Conservation (phyloP, 2,797 vertebrate genomes). For the Dryobates pubescens region DNA sequence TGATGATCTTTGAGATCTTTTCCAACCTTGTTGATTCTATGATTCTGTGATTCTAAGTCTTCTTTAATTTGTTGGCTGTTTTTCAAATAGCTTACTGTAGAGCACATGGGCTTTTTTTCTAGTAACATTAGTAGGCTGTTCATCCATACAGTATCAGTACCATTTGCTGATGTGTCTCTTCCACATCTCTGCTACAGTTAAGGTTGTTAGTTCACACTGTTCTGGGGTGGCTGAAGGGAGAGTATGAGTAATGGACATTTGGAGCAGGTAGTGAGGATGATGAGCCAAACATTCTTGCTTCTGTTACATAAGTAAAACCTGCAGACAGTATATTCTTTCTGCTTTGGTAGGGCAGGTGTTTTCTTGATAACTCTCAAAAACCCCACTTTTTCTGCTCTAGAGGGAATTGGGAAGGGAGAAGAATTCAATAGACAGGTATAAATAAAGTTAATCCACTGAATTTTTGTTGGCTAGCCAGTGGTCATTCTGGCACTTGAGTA, state of each 20-base stretch:
- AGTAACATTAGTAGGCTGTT: not conserved
- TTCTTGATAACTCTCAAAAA: not conserved
- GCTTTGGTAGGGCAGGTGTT: not conserved
- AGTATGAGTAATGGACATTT: not conserved
- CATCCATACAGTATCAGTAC: not conserved
- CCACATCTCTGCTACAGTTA: not conserved
- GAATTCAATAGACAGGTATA: not conserved
- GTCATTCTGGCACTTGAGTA: not conserved
- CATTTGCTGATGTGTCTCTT: not conserved
- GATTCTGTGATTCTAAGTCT: not conserved
- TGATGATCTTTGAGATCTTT: too few species aligned
- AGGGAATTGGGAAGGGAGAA: not conserved
- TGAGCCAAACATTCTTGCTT: not conserved
- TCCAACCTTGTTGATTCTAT: too few species aligned
- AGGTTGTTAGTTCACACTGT: not conserved
- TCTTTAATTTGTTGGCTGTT: not conserved
- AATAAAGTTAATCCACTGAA: not conserved
- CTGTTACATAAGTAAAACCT: not conserved
- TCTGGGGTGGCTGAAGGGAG: not conserved
- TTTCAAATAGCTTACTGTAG: not conserved
- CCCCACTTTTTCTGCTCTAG: fast-evolving
- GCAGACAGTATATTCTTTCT: not conserved
- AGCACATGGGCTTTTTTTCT: not conserved
- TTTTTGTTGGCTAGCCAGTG: not conserved
- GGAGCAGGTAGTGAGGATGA: not conserved